A percentile compares a stretch with the other conserved stretches of the same genome.
phyloP scores from a whole-genome alignment of 2,888 invertebrate genomes.

The Lycia hirtaria region DNA sequence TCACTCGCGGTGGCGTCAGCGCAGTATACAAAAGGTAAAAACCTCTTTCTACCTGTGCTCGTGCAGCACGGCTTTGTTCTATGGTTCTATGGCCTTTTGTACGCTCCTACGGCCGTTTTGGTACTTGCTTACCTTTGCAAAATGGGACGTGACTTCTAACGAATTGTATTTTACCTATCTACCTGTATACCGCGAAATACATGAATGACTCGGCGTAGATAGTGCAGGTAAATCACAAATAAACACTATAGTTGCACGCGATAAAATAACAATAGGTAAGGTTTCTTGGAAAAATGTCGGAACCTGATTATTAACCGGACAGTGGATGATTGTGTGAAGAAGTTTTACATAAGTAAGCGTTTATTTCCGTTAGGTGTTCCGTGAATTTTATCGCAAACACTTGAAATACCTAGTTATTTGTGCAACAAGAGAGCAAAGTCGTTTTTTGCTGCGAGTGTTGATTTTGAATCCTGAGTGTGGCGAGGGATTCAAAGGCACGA shows the following conservation, averaged over 20 bases:
- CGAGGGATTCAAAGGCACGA: no score
- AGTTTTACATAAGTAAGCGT: slow-evolving; percentile 1
- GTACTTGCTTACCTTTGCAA: slow-evolving; percentile 18
- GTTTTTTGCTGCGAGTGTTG: no score
- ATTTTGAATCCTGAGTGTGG: no score
- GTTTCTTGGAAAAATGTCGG: background rate
- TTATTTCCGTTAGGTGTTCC: slow-evolving; percentile 9
- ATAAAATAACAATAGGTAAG: background rate
- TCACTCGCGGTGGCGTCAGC: slow-evolving; percentile 74
- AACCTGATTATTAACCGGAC: slow-evolving; percentile 1
- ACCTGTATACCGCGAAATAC: slow-evolving; percentile 32
- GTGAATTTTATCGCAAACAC: slow-evolving; percentile 7
- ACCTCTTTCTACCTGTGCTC: slow-evolving; percentile 72
- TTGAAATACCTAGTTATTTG: no score
- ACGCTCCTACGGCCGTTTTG: slow-evolving; percentile 47
- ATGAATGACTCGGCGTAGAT: slow-evolving; percentile 25
- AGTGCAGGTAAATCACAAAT: slow-evolving; percentile 7
- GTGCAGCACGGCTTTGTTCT: slow-evolving; percentile 70
- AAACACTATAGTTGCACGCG: background rate
- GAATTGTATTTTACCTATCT: slow-evolving; percentile 17
- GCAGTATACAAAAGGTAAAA: slow-evolving; percentile 81
- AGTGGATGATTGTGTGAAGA: background rate
- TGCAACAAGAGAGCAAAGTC: no score
- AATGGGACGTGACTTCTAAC: slow-evolving; percentile 39
- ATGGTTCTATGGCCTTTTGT: slow-evolving; percentile 72